Conservation (phyloP, 2,797 vertebrate genomes). For the Orientallactaga sibirica region DNA sequence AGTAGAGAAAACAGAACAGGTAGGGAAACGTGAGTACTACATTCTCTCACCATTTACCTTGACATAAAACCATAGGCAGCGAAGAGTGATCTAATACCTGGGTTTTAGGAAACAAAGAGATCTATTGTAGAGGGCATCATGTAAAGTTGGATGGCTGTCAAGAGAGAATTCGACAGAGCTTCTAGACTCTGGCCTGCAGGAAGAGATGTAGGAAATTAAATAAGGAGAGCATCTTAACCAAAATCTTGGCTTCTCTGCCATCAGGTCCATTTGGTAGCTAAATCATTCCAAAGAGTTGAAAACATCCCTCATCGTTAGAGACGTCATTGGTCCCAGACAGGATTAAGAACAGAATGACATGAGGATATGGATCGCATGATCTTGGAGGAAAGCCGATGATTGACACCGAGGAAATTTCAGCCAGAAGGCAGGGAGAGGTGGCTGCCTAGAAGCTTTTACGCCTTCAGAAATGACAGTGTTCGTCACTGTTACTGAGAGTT, state of each 20-base stretch:
- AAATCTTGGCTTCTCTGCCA: background rate
- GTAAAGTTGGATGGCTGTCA: background rate
- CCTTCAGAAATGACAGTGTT: conserved; percentile 55
- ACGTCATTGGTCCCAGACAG: background rate
- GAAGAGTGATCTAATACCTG: conserved; percentile 30
- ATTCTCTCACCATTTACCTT: conserved; percentile 6
- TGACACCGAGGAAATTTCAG: conserved; percentile 51
- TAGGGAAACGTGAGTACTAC: background rate
- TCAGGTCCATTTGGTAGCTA: conserved; percentile 20
- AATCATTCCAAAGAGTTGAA: conserved; percentile 57
- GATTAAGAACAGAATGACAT: conserved; percentile 52
- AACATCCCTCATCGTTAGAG: conserved; percentile 33
- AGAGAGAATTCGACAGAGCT: background rate
- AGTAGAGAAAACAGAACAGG: conserved; percentile 29
- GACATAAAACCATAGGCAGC: background rate
- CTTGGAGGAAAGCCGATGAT: conserved; percentile 60
- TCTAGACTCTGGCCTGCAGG: background rate
- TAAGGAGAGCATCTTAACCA: background rate
- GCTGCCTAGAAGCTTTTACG: conserved; percentile 9
- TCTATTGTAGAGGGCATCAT: background rate
- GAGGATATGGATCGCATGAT: background rate
- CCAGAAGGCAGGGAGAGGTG: conserved; percentile 6
- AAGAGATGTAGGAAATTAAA: conserved; percentile 9
- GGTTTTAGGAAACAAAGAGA: conserved; percentile 40
- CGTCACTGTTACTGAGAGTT: conserved; percentile 14